Conservation (phyloP, 1,140 invertebrate species). For the Drosophila sulfurigaster region DNA sequence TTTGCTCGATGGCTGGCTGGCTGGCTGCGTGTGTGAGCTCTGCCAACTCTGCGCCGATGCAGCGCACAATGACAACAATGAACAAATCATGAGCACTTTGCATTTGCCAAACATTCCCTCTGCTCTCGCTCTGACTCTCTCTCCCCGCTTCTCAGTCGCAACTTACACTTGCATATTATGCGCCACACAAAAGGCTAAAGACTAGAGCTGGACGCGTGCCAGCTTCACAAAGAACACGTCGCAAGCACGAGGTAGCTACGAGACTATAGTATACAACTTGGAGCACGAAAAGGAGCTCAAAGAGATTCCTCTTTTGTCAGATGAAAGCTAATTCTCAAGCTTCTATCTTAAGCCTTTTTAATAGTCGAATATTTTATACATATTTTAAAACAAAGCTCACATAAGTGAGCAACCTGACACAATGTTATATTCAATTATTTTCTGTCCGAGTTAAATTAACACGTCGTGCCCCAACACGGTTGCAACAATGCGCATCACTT, state of each 20-base stretch:
- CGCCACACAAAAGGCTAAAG: constrained; percentile 62
- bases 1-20: constrained; percentile 8
- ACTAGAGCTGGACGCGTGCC: constrained; percentile 54
- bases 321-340: too few relatives aligned
- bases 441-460: not conserved
- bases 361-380: too few relatives aligned
- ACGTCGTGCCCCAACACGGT: constrained; percentile 16
- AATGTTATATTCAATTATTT: too few relatives aligned
- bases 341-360: too few relatives aligned
- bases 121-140: not conserved
- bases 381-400: too few relatives aligned
- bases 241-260: not conserved
- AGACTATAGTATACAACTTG: not conserved
- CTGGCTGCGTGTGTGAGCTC: constrained; percentile 41
- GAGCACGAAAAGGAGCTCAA: not conserved
- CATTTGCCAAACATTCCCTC: constrained; percentile 35
- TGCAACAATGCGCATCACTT: constrained; percentile 2
- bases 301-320: too few relatives aligned
- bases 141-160: not conserved
- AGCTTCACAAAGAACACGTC: not conserved
- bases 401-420: too few relatives aligned
- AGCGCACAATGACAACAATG: constrained; percentile 76
- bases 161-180: not conserved
- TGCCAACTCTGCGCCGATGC: not conserved
- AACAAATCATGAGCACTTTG: constrained; percentile 80